phyloP scores from a whole-genome alignment of 2,113 vertebrate genomes.

The Lepus americanus region DNA sequence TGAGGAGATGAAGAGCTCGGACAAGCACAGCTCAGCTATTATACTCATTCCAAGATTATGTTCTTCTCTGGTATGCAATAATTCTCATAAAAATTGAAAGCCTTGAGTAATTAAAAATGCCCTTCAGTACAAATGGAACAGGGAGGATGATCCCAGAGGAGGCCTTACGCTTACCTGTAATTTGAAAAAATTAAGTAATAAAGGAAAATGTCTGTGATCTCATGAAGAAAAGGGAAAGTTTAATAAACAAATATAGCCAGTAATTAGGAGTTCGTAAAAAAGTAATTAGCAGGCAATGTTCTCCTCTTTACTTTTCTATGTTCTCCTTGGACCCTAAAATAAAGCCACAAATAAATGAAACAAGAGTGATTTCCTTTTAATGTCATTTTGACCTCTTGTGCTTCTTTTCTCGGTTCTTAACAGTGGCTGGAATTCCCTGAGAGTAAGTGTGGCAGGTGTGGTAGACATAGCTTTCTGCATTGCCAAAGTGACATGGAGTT shows the following conservation, averaged over 20 bases:
- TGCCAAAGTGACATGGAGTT: background rate
- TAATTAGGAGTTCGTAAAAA: constrained; percentile 68
- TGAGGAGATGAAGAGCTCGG: constrained; percentile 40
- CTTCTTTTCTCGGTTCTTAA: constrained; percentile 16
- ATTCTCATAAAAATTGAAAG: constrained; percentile 53
- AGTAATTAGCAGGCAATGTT: constrained; percentile 56
- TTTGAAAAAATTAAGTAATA: constrained; percentile 69
- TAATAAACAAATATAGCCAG: constrained; percentile 69
- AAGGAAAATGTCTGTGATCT: constrained; percentile 58
- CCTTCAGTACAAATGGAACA: constrained; percentile 43
- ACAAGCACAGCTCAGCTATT: constrained; percentile 26
- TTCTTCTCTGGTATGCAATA: constrained; percentile 47
- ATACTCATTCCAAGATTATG: constrained; percentile 40
- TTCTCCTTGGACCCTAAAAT: constrained; percentile 38
- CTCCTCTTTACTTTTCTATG: constrained; percentile 28
- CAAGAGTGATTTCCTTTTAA: constrained; percentile 16
- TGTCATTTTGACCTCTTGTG: background rate
- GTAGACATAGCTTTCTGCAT: background rate
- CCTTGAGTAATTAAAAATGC: constrained; percentile 67
- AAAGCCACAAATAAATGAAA: constrained; percentile 51
- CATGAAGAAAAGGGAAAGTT: constrained; percentile 60
- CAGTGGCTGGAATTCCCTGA: background rate
- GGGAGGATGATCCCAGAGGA: constrained; percentile 38
- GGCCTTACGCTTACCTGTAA: constrained; percentile 60
- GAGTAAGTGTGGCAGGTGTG: background rate